Base-by-base conservation (phyloP, 2,113 vertebrate species). In the Mustela nigripes region DNA sequence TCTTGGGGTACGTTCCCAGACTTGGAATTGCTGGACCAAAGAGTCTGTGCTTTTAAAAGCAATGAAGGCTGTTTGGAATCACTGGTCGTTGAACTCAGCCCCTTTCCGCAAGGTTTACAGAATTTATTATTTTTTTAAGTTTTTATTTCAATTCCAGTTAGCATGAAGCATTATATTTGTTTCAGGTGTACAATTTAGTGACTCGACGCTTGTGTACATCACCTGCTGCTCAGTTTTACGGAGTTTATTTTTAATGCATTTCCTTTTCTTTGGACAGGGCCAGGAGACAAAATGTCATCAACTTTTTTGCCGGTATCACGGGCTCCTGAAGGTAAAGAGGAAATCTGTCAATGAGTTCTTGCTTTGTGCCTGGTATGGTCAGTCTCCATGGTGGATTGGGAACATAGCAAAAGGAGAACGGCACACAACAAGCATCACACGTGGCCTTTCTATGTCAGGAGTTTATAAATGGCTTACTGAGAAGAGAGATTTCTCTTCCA, bases 231-330 rank as follows among this genome's bases (percentile, higher is more conserved):
- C 74, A 45, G 78, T 7, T 28, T 89, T 16, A 79, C 16, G 79
- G 28, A 62, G 76, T 65, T 96, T 82, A 74, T 73, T 31, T 12
- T 62, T 56, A 69, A 63, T 62, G 3, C 48, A 1, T 76, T 95
- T 92, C 36, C 19, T 96, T 96, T 94, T 95, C 45, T 95, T 92
- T 95, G 84, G 53, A 97, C 92, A 98, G 97, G 39, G 4, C 60
- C 84, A 96, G 78, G 53, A 88, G 80, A 82, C 80, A 96, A 91
- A 89, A 98, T 98, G 96, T 8, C 95, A 42, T 93, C 87, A 50
- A 19, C 79, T 2, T 5, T 83, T 74, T 67, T 82, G 7, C 39
- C 84, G 0, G 0, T 5, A 2, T 1, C 45, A 12, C 6, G 15
- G 48, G 60, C 26, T n/a, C 15, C 76, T 60, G 71, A 4, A 92